Evolutionary conservation across 2,888 invertebrate species (phyloP).

Genomic region (Liopterus haemorrhoidalis): DNA sequence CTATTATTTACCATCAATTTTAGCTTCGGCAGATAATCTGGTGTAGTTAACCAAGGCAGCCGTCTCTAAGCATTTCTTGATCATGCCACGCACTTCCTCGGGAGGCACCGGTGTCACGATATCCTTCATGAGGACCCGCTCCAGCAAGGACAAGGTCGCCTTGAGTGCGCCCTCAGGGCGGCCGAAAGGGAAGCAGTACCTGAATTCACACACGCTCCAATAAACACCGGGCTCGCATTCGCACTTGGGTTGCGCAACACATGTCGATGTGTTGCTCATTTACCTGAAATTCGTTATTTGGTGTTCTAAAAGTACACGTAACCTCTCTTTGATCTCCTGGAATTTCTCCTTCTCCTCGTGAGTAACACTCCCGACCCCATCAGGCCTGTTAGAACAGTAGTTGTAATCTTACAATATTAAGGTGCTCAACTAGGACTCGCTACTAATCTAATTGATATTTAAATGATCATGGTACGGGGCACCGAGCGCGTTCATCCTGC

Average conservation of each 20-base stretch:
- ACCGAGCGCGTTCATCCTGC: too few species aligned
- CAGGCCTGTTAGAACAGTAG: constrained; percentile 73
- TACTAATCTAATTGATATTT: too few species aligned
- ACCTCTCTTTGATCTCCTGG: constrained; percentile 92
- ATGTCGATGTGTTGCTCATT: too few species aligned
- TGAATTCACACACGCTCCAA: constrained; percentile 38
- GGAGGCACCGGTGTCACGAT: constrained; percentile 94
- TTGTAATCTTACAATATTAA: too few species aligned
- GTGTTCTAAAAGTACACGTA: constrained; percentile 87
- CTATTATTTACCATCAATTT: constrained; percentile 78
- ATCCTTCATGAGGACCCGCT: constrained; percentile 98
- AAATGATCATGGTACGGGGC: too few species aligned
- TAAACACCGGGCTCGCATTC: too few species aligned
- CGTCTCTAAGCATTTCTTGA: constrained; percentile 94
- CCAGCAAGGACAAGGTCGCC: constrained; percentile 90
- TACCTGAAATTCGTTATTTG: constrained; percentile 98
- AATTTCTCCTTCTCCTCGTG: constrained; percentile 97
- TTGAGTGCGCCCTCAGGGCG: constrained; percentile 97
- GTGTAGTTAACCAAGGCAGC: constrained; percentile 98
- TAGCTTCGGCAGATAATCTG: constrained; percentile 90
- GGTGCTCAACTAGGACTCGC: too few species aligned
- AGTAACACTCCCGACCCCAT: constrained; percentile 97
- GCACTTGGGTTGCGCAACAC: too few species aligned
- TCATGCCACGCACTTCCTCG: constrained; percentile 91
- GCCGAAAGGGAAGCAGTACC: constrained; percentile 98